These are phyloP conservation scores for Brachionus sp. DNA, from an alignment of 1,140 invertebrate species.

Conservation along the genomic window DNA sequence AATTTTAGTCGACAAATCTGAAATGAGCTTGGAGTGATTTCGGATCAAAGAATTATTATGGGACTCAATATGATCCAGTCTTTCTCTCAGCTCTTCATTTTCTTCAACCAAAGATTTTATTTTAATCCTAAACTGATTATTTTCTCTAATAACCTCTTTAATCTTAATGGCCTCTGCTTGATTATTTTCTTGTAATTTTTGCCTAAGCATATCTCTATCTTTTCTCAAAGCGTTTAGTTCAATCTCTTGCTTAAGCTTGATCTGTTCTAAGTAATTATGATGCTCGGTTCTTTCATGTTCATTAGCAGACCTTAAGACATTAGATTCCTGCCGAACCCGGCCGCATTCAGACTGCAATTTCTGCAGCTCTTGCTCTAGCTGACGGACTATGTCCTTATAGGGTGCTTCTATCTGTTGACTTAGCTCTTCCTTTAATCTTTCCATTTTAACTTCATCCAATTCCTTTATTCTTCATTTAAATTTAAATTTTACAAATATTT, in stretches of 20 bases:
- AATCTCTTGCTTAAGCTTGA: slow-evolving; percentile 54
- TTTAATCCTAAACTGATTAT: slow-evolving; percentile 55
- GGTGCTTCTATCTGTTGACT: slow-evolving; percentile 52
- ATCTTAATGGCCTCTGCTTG: slow-evolving; percentile 53
- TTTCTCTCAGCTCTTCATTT: slow-evolving; percentile 55
- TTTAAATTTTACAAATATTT: not conserved
- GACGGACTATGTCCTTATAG: slow-evolving; percentile 53
- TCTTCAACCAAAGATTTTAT: slow-evolving; percentile 52
- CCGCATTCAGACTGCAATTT: slow-evolving; percentile 51
- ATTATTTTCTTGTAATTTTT: slow-evolving; percentile 52
- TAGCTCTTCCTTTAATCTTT: slow-evolving; percentile 48
- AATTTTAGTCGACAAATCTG: not conserved
- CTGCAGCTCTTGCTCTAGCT: slow-evolving; percentile 54
- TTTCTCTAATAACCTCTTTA: slow-evolving; percentile 55
- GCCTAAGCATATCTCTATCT: slow-evolving; percentile 53
- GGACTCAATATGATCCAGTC: slow-evolving; percentile 53
- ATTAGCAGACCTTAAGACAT: slow-evolving; percentile 56
- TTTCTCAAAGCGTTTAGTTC: slow-evolving; percentile 57
- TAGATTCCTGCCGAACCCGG: slow-evolving; percentile 55
- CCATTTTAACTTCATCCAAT: slow-evolving; percentile 41
- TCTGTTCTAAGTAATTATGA: slow-evolving; percentile 52
- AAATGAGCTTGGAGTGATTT: not conserved
- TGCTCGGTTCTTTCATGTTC: slow-evolving; percentile 54
- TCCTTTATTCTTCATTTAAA: slow-evolving; percentile 33
- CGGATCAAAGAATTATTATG: slow-evolving; percentile 47